Evolutionary conservation across 2,797 vertebrate species (phyloP).

Genomic region (Ciconia nigra): DNA sequence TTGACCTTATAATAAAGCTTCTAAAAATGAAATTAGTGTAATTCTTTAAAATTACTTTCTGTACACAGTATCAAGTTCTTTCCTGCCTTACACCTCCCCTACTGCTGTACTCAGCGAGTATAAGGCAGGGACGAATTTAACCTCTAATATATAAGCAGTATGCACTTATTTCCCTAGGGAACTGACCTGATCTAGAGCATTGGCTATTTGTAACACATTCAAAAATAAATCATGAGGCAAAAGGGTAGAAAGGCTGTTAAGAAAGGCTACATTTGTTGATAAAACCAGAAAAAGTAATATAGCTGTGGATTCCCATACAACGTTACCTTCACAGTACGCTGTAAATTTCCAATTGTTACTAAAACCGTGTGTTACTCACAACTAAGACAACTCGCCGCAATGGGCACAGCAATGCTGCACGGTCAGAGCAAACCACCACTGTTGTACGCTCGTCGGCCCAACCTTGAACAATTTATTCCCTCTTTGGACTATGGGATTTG

Average conservation of each 20-base stretch:
- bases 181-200: background rate
- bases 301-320: background rate
- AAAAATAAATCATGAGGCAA: background rate
- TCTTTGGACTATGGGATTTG: accelerated
- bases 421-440: background rate
- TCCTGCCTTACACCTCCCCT: background rate
- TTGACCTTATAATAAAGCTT: background rate
- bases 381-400: background rate
- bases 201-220: conserved; percentile 1
- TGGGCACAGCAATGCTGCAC: accelerated
- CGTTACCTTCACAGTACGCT: background rate
- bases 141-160: background rate
- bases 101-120: background rate
- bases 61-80: background rate
- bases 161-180: background rate
- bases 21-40: background rate
- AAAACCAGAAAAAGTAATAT: background rate
- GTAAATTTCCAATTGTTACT: background rate
- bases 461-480: background rate
- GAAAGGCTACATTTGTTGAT: background rate
- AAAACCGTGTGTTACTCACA: background rate
- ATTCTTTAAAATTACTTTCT: background rate
- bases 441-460: background rate
- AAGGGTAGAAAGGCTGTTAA: background rate
- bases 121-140: background rate